Evolutionary conservation across 2,113 vertebrate species (phyloP), one percentile per base, ranked within the genome.

Genomic region (Tetraodon nigroviridis): DNA sequence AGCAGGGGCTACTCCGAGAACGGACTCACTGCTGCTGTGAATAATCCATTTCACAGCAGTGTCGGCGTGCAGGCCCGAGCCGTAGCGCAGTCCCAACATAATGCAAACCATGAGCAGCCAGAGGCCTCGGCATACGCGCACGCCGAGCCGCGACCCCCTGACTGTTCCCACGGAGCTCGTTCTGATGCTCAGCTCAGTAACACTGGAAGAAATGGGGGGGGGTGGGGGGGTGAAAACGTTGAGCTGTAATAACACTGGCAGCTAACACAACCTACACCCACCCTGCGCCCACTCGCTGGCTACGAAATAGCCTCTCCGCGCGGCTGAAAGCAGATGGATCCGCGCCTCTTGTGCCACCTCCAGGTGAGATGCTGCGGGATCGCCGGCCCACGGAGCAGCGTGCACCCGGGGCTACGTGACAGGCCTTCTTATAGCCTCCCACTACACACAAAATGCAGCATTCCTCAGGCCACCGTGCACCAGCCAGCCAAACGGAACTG

Each of bases 221-320:
- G 41, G 13, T 27, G 8, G 60, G 8, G 22, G 67, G 59, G 58
- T 53, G 22, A 67, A 64, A 61, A 59, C 41, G 11, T 58, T 70
- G 51, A 75, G 56, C 57, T 55, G 68, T 72, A 56, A 67, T 58
- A 69, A 56, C 72, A 71, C 58, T 20, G 57, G 69, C 69, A 64
- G 69, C 57, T 67, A 59, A 67, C 63, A 72, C 58, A 46, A 58
- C 66, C 73, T 57, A 76, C 79, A 68, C 81, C 81, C 79, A 80
- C 68, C 64, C 77, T 61, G 70, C 74, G 75, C 81, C 77, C 77
- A 85, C 85, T 70, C 77, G 64, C 67, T 65, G 56, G 51, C 69
- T 51, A 54, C 62, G 48, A 65, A 75, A 67, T 53, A 59, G 47
- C 58, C 69, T 70, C 71, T 66, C 67, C 61, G 66, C 71, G 74